Percentiles rank a stretch among this genome's conserved stretches.
phyloP scores from a whole-genome alignment of 2,113 vertebrate genomes.

The Ondatra zibethicus region DNA sequence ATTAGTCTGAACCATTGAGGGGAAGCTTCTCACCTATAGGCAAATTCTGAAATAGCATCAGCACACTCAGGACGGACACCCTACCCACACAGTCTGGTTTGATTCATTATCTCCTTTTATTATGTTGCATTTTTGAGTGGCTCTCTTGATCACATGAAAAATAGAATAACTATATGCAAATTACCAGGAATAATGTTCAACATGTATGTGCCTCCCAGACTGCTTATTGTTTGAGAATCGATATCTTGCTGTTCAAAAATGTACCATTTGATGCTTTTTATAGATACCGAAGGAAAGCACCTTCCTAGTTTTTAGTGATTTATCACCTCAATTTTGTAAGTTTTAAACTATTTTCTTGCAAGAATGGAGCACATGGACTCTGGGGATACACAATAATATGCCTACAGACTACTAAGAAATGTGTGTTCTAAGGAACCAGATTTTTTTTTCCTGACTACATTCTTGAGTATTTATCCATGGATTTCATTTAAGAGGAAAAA shows the following conservation, averaged over 20 bases:
- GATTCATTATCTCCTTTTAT: neutral
- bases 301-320: neutral
- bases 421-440: neutral
- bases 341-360: constrained; percentile 13
- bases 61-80: neutral
- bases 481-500: constrained; percentile 4
- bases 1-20: neutral
- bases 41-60: neutral
- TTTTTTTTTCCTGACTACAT: neutral
- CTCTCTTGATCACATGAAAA: neutral
- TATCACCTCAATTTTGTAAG: neutral
- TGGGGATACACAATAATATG: neutral
- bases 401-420: neutral
- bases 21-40: neutral
- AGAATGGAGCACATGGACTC: neutral
- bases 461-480: neutral
- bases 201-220: neutral
- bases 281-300: neutral
- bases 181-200: neutral
- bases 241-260: neutral
- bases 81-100: neutral
- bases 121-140: neutral
- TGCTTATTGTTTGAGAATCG: neutral
- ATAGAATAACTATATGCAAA: neutral
- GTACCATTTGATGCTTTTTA: neutral